These are phyloP conservation scores for Dicrurus megarhynchus DNA, from an alignment of 2,113 vertebrate species.

Conservation along the genomic window DNA sequence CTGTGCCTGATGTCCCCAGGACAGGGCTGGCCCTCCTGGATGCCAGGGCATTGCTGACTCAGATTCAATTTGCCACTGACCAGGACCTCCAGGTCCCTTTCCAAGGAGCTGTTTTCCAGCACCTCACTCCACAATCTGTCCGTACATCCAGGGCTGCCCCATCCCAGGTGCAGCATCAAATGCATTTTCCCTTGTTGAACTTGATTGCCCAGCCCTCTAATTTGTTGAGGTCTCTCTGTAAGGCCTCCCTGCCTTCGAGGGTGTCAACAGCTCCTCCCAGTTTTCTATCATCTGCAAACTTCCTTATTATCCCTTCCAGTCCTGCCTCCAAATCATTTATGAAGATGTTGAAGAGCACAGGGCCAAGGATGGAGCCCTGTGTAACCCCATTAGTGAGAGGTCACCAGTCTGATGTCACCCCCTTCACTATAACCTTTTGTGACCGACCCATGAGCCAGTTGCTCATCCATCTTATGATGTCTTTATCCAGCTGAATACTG, in stretches of 20 bases:
- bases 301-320: not conserved
- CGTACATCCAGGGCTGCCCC: accelerated
- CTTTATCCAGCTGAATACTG: not conserved
- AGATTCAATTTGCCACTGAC: accelerated
- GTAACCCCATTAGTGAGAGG: not conserved
- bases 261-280: not conserved
- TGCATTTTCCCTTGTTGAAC: not conserved
- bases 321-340: accelerated
- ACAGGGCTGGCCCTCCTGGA: not conserved
- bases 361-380: not conserved
- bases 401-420: not conserved
- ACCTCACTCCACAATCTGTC: not conserved
- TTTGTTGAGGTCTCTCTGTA: not conserved
- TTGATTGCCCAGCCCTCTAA: not conserved
- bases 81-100: not conserved
- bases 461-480: not conserved
- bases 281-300: not conserved
- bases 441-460: accelerated
- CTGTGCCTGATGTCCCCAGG: not conserved
- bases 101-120: not conserved
- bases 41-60: not conserved
- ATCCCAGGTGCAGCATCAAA: not conserved
- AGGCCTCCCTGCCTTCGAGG: not conserved
- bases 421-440: not conserved
- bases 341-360: not conserved